phyloP scores from a whole-genome alignment of 1,140 invertebrate genomes.

The Drosophila cardini region DNA sequence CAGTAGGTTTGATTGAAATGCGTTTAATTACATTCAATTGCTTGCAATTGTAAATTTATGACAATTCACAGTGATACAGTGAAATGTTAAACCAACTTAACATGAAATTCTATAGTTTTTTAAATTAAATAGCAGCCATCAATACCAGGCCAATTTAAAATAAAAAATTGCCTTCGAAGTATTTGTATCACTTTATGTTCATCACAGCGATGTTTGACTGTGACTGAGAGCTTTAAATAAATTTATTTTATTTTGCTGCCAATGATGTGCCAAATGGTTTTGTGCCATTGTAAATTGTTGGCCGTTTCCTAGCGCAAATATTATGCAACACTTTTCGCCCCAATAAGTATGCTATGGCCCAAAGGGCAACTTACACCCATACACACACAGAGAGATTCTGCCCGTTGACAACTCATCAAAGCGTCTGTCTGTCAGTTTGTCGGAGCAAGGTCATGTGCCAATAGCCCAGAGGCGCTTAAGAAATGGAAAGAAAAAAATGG shows the following conservation, averaged over 20 bases:
- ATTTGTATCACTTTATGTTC: neutral
- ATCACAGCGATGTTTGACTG: neutral
- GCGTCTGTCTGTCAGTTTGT: conserved; percentile 31
- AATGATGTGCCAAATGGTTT: conserved; percentile 54
- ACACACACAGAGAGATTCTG: conserved; percentile 9
- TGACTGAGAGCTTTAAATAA: conserved; percentile 2
- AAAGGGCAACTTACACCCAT: conserved; percentile 36
- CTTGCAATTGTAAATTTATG: conserved; percentile 62
- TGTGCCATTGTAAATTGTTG: conserved; percentile 54
- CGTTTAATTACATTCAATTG: conserved; percentile 77
- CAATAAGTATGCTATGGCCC: conserved; percentile 62
- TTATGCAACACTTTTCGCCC: conserved; percentile 78
- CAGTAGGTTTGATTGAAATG: conserved; percentile 53
- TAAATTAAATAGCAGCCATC: neutral
- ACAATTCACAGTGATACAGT: neutral
- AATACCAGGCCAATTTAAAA: neutral
- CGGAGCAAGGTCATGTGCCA: conserved; percentile 75
- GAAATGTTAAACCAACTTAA: neutral
- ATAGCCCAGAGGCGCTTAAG: conserved; percentile 69
- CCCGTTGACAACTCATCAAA: conserved; percentile 78
- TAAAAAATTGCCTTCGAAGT: too few species aligned
- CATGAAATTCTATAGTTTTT: neutral
- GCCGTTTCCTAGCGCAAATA: conserved; percentile 64
- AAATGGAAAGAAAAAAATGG: conserved; percentile 49
- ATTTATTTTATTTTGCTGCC: conserved; percentile 13